Percentiles rank a stretch among this genome's conserved stretches.
These are phyloP conservation scores for Ylistrum balloti DNA, from an alignment of 1,140 invertebrate species.

Conservation along the genomic window DNA sequence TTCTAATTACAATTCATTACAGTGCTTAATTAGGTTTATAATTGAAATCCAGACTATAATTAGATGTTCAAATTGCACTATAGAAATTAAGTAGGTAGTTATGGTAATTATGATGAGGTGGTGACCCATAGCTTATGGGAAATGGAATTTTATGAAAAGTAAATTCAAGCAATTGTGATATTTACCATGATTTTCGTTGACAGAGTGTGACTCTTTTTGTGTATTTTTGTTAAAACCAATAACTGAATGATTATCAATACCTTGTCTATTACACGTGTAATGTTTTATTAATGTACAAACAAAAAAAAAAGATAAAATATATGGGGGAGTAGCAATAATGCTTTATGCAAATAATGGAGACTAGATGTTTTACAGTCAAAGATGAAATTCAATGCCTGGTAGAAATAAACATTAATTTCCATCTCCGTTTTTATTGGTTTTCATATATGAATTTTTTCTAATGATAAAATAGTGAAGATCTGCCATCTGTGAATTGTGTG, in stretches of 20 bases:
- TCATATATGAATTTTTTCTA: slow-evolving; percentile 4
- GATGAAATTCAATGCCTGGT: background rate
- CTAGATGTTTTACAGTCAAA: slow-evolving; percentile 22
- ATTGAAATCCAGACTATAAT: background rate
- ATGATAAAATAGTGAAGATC: slow-evolving; percentile 8
- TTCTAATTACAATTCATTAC: slow-evolving; percentile 18
- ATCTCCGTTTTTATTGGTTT: background rate
- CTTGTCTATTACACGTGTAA: background rate
- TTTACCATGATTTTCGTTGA: background rate
- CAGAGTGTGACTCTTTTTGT: slow-evolving; percentile 8
- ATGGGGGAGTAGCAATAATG: background rate
- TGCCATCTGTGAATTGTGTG: slow-evolving; percentile 29
- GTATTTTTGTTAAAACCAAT: background rate
- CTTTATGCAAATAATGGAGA: background rate
- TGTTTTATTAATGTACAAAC: slow-evolving; percentile 13
- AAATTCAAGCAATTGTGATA: background rate
- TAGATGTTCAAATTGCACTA: slow-evolving; percentile 3
- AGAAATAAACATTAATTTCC: background rate
- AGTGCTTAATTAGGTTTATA: background rate
- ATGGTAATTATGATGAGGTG: slow-evolving; percentile 12
- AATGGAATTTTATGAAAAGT: slow-evolving; percentile 22
- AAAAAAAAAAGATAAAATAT: background rate
- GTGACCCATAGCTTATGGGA: background rate
- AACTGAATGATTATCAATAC: background rate
- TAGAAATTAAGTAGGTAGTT: background rate